phyloP scores from a whole-genome alignment of 23 tunicate genomes.

The Styela clava region DNA sequence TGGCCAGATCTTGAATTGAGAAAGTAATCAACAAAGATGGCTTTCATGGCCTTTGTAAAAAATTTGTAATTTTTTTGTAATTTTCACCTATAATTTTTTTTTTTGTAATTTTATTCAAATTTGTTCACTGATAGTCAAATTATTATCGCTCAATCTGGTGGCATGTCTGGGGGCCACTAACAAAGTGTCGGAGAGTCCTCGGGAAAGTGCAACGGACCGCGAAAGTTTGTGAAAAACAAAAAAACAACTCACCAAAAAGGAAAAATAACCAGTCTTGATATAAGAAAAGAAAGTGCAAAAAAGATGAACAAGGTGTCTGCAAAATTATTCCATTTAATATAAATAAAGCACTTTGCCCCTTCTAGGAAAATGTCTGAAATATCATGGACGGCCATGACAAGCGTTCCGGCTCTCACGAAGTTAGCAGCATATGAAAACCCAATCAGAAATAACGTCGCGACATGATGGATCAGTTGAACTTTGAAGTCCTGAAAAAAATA shows the following conservation, averaged over 20 bases:
- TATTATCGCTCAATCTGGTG: too few relatives aligned
- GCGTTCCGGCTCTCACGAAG: constrained; percentile 71
- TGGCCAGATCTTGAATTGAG: too few relatives aligned
- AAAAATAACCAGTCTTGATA: constrained; percentile 54
- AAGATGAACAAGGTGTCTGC: constrained; percentile 63
- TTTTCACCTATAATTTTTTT: too few relatives aligned
- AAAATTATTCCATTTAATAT: constrained; percentile 41
- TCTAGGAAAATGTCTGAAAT: constrained; percentile 92
- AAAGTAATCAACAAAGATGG: too few relatives aligned
- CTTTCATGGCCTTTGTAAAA: too few relatives aligned
- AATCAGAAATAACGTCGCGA: constrained; percentile 76
- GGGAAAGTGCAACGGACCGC: too few relatives aligned
- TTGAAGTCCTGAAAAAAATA: constrained; percentile 56
- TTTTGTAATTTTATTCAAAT: too few relatives aligned
- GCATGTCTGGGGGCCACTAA: too few relatives aligned
- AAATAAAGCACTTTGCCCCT: constrained; percentile 63
- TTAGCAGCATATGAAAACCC: constrained; percentile 78
- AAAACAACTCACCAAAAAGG: constrained; percentile 48
- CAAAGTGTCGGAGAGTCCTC: too few relatives aligned
- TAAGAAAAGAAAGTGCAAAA: constrained; percentile 80
- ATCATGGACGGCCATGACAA: constrained; percentile 95
- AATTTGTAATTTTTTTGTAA: too few relatives aligned
- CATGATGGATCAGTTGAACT: constrained; percentile 86
- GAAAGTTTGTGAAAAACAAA: too few relatives aligned
- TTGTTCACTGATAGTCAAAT: too few relatives aligned